Base-by-base conservation (phyloP, 2,888 invertebrate genomes). In the Empis stercorea region DNA sequence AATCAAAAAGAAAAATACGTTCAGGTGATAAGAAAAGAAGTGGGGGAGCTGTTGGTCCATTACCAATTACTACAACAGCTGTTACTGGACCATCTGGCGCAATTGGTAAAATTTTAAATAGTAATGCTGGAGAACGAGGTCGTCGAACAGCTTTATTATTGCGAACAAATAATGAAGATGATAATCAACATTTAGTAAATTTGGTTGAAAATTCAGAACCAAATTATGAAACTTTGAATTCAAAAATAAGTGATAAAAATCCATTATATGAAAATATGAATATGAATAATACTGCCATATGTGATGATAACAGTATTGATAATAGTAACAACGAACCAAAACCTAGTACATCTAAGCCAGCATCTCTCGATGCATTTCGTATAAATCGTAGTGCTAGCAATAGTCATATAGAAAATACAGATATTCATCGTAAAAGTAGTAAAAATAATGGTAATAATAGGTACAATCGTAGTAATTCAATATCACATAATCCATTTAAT, bases 161-260 rank as follows among this genome's bases (percentile, higher is more conserved):
- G 11, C 60, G 60, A 13, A 59, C 59, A 43, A 61, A 52, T 44
- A 56, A 61, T 40, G 63, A 64, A 46, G 60, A 60, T 6, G 59
- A 61, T 48, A 64, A 65, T 47, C 63, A 66, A 51, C 61, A 62
- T 55, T 61, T 63, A 17, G 57, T 67, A 32, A 65, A 65, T 10
- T 55, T 63, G 23, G 13, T 34, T 38, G 36, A 38, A 15, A 43
- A 16, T n/a, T 62, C 60, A 45, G 69, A 70, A 51, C 68, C 67
- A 13, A 65, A 63, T 52, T 68, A 68, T 47, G 70, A 70, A 57
- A 70, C 69, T 4, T 52, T 70, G 0, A 68, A 66, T 52, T 60
- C 61, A 13, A 61, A 60, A 53, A 47, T 52, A 4, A 50, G 56
- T 52, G 59, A 56, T 45, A 54, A 56, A 49, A 54, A 51, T 9